phyloP scores from a whole-genome alignment of 2,888 invertebrate species.

The Cryptus armator region DNA sequence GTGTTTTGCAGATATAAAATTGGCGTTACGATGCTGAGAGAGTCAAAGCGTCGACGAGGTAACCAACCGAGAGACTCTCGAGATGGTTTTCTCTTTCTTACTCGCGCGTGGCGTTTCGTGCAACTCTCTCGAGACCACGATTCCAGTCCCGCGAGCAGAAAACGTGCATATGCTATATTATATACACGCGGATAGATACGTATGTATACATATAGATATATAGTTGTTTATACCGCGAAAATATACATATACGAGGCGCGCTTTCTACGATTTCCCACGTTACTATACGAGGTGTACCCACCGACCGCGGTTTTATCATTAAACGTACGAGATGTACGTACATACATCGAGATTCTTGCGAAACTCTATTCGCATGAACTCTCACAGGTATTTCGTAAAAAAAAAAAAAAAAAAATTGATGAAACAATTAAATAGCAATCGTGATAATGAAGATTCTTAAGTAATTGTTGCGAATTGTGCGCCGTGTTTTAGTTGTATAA shows the following conservation, averaged over 20 bases:
- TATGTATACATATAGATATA: not conserved
- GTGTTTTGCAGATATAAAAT: slow-evolving; percentile 8
- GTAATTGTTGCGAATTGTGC: not conserved
- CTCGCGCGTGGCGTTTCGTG: slow-evolving; percentile 23
- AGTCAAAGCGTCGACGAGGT: not conserved
- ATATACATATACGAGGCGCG: not conserved
- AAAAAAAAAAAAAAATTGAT: not conserved
- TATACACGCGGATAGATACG: slow-evolving; percentile 11
- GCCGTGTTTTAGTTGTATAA: not conserved
- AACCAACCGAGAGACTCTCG: slow-evolving; percentile 8
- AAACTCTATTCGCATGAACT: slow-evolving; percentile 25
- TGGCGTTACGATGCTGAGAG: slow-evolving; percentile 12
- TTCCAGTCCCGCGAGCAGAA: slow-evolving; percentile 7
- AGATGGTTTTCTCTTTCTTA: slow-evolving; percentile 29
- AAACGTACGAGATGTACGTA: slow-evolving; percentile 8
- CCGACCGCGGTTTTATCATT: slow-evolving; percentile 37
- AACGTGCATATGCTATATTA: not conserved
- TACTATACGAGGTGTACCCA: slow-evolving; percentile 1
- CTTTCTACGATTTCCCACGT: slow-evolving; percentile 51
- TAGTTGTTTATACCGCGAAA: not conserved
- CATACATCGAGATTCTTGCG: not conserved
- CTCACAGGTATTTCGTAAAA: not conserved
- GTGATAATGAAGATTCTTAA: not conserved
- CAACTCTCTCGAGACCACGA: slow-evolving; percentile 43
- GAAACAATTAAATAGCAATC: slow-evolving; percentile 6